Evolutionary conservation across 2,113 vertebrate genomes (phyloP).

Genomic region (Muntiacus muntjak): DNA sequence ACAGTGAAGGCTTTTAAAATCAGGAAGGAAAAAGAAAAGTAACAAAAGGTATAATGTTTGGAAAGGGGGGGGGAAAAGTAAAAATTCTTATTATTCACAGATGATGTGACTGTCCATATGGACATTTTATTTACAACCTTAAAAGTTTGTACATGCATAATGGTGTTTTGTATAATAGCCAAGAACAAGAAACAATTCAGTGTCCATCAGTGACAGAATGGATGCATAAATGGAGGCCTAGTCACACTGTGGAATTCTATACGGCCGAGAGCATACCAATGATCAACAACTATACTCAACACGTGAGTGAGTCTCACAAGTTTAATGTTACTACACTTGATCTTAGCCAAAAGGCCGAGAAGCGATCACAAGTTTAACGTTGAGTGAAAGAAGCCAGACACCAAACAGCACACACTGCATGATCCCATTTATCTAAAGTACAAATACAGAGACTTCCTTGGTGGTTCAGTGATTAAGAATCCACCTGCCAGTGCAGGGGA

Average conservation of each 20-base stretch:
- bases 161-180: not conserved
- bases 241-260: not conserved
- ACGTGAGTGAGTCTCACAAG: not conserved
- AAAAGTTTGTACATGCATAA: not conserved
- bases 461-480: not conserved
- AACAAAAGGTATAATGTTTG: not conserved
- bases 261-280: fast-evolving
- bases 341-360: no score
- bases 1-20: conserved; percentile 1
- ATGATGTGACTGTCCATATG: not conserved
- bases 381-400: not conserved
- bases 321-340: not conserved
- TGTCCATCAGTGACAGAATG: not conserved
- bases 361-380: not conserved
- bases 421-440: not conserved
- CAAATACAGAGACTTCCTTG: not conserved
- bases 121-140: not conserved
- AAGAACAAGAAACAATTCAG: not conserved
- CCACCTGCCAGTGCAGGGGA: not conserved
- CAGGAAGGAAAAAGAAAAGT: not conserved
- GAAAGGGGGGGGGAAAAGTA: fast-evolving
- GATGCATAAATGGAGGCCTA: not conserved
- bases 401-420: not conserved
- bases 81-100: not conserved
- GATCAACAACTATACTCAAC: not conserved